Evolutionary conservation across 2,888 invertebrate species (phyloP).

Genomic region (Eupithecia subumbrata): DNA sequence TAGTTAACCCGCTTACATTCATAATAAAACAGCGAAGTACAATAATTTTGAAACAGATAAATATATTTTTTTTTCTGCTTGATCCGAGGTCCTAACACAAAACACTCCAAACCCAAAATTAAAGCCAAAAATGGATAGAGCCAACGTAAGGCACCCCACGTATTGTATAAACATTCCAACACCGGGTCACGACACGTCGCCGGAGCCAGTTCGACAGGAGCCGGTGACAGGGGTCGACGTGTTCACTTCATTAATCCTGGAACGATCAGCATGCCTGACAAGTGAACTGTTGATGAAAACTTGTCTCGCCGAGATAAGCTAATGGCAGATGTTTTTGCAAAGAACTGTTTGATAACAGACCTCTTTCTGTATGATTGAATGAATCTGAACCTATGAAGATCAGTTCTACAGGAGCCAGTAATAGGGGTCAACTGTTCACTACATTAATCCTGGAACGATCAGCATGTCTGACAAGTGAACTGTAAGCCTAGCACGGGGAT

Average conservation of each 20-base stretch:
- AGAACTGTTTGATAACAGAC: neutral
- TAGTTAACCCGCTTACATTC: too few species aligned
- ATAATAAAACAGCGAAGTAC: too few species aligned
- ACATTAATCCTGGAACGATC: slow-evolving; percentile 40
- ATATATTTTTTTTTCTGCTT: neutral
- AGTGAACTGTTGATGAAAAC: slow-evolving; percentile 35
- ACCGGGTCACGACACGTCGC: slow-evolving; percentile 58
- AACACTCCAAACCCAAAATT: slow-evolving; percentile 19
- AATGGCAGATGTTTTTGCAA: slow-evolving; percentile 28
- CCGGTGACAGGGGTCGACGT: slow-evolving; percentile 79
- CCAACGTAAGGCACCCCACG: slow-evolving; percentile 52
- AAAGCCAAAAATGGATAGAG: neutral
- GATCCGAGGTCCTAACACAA: neutral
- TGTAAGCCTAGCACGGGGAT: too few species aligned
- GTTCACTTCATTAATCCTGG: slow-evolving; percentile 82
- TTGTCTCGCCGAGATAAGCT: slow-evolving; percentile 31
- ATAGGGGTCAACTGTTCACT: too few species aligned
- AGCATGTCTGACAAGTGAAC: slow-evolving; percentile 52
- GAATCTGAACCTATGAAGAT: too few species aligned
- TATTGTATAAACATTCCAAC: slow-evolving; percentile 74
- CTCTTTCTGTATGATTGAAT: neutral
- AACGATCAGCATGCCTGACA: slow-evolving; percentile 65
- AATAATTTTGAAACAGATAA: too few species aligned
- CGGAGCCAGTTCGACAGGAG: slow-evolving; percentile 59
- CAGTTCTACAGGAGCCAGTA: too few species aligned